Base-by-base conservation (phyloP, 1,140 invertebrate species). In the Pseudomyrmex flavicornis region DNA sequence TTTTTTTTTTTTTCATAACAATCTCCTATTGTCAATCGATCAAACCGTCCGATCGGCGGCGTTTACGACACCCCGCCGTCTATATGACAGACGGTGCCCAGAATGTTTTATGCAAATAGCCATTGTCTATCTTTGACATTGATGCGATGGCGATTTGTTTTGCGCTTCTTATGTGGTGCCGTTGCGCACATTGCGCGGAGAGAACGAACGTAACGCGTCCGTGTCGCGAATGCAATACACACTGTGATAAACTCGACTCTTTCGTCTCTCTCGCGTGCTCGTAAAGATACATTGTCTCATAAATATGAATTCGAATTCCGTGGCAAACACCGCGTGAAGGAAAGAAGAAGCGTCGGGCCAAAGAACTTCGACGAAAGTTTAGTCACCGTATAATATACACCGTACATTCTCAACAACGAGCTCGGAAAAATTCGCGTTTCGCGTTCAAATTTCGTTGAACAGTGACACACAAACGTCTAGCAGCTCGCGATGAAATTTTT, bases 101-200 rank as follows among this genome's bases (percentile, higher is more conserved):
- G 85, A 89, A 91, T 91, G 90, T 91, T 91, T 91, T 91, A 91
- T 91, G 90, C 87, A 90, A 91, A 91, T 90, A 77, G 9, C 90
- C 85, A 91, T 91, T 91, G 91, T 91, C 85, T 84, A 66, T 77
- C 26, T 76, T 35, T 87, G 91, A 91, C 91, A 90, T 90, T 91
- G 90, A 90, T 77, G 90, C 59, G 79, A 66, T 62, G 50, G 80
- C 68, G 86, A 90, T 89, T 88, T 90, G 87, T 90, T 89, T 87
- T 70, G 35, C 62, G 68, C 76, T 83, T 89, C 46, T 82, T 73
- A 80, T 59, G 52, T 58, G 35, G 15, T 44, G 59, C 69, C 52
- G 52, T 54, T 66, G 74, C 59, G 65, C 76, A 59, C 50, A 48
- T 26, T 3, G 26, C 26, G 26, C 26, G 26, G 26, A 26, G 26